Conservation (phyloP, 2,113 vertebrate species). For the Colistium nudipinnis region DNA sequence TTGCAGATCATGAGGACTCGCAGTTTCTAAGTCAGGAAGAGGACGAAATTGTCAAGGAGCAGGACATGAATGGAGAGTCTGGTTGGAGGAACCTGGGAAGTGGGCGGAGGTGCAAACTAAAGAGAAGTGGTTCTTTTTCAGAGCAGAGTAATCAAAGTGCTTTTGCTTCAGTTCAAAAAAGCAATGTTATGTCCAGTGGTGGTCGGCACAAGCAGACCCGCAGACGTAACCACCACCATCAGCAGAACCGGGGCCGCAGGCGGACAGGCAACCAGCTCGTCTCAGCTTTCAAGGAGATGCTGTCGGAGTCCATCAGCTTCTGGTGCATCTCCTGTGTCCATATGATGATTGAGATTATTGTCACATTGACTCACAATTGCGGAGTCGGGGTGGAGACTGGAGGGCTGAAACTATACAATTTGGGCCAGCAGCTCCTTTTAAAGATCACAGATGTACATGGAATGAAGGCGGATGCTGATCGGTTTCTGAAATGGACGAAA, state of each 20-base stretch:
- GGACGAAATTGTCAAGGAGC: conserved; percentile 70
- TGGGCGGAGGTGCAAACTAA: conserved; percentile 71
- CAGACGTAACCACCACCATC: conserved; percentile 84
- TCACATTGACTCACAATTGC: conserved; percentile 83
- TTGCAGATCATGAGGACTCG: conserved; percentile 38
- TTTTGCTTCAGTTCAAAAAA: conserved; percentile 67
- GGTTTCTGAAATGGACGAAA: conserved; percentile 72
- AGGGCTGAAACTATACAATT: conserved; percentile 81
- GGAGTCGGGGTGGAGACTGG: conserved; percentile 84
- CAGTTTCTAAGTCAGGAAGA: conserved; percentile 69
- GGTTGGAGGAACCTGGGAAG: conserved; percentile 69
- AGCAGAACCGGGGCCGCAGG: conserved; percentile 71
- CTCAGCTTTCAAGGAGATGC: conserved; percentile 78
- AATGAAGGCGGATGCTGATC: conserved; percentile 74
- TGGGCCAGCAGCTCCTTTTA: conserved; percentile 77
- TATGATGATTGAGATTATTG: conserved; percentile 88
- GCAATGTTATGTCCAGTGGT: conserved; percentile 67
- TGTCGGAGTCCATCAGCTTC: conserved; percentile 80
- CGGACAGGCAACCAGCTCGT: conserved; percentile 72
- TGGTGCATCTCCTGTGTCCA: conserved; percentile 87
- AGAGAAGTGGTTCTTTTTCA: conserved; percentile 58
- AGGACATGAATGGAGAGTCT: conserved; percentile 72
- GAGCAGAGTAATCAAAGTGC: conserved; percentile 67
- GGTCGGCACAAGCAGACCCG: conserved; percentile 82
- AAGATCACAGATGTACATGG: conserved; percentile 79